Percentiles rank a stretch among this genome's conserved stretches.
Conservation (phyloP, 2,797 vertebrate genomes). For the Pipistrellus nathusii region DNA sequence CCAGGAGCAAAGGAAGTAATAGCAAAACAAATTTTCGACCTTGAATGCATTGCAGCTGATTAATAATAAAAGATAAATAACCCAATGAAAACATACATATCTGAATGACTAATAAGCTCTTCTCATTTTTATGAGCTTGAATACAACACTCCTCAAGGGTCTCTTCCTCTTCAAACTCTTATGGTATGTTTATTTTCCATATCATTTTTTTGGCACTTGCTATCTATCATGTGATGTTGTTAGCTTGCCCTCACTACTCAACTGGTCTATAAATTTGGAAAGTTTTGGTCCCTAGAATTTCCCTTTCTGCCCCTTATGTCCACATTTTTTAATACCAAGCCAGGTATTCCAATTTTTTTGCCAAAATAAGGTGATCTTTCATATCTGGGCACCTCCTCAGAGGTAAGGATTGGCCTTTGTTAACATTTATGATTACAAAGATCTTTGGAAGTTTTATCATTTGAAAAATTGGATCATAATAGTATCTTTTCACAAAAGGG, state of each 20-base stretch:
- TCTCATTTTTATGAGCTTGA: background rate
- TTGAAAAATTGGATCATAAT: background rate
- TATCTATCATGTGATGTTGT: background rate
- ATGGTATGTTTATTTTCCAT: background rate
- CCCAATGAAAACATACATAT: too few species aligned
- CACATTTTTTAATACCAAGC: background rate
- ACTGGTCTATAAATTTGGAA: background rate
- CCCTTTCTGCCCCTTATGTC: background rate
- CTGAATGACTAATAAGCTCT: background rate
- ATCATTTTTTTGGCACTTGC: background rate
- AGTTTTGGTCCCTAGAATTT: background rate
- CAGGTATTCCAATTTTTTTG: background rate
- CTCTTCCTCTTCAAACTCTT: conserved; percentile 10
- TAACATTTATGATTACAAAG: conserved; percentile 1
- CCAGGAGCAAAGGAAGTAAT: background rate
- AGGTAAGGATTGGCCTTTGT: background rate
- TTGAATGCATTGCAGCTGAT: background rate
- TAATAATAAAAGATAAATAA: background rate
- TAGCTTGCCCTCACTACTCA: background rate
- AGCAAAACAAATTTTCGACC: background rate
- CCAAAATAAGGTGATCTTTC: background rate
- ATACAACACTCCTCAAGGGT: background rate
- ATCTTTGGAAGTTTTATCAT: conserved; percentile 7
- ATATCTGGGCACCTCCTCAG: background rate
- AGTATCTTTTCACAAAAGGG: conserved; percentile 26